Evolutionary conservation across 2,797 vertebrate genomes (phyloP).

Genomic region (Coilia nasus): DNA sequence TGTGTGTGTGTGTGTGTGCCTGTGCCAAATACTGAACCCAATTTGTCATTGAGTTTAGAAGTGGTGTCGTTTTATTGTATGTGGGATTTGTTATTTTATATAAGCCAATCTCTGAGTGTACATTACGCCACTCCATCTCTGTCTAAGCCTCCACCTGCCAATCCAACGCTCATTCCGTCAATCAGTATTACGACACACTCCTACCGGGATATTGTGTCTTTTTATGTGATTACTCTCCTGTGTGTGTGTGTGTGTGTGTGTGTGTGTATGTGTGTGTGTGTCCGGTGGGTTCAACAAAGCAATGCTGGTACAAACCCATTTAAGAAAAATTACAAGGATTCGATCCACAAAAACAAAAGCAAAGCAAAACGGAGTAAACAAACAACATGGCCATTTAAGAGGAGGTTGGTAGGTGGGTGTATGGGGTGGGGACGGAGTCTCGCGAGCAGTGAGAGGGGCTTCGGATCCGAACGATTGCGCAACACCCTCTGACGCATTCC

Average conservation of each 20-base stretch:
- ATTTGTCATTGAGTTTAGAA: neutral
- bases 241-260: neutral
- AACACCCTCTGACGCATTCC: neutral
- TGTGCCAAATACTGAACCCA: neutral
- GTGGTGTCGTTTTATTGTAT: too few species aligned
- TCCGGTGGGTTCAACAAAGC: neutral
- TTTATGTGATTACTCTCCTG: neutral
- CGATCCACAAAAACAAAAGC: neutral
- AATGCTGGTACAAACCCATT: neutral
- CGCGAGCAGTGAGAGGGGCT: neutral
- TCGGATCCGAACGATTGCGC: neutral
- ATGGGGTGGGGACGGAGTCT: neutral
- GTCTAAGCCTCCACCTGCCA: neutral
- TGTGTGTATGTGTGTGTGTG: constrained; percentile 13
- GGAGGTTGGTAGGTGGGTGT: too few species aligned
- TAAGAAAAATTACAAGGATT: neutral
- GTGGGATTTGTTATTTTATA: neutral
- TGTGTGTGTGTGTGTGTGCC: neutral
- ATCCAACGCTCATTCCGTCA: neutral
- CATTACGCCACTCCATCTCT: too few species aligned
- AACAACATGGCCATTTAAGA: neutral
- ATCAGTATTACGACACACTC: neutral
- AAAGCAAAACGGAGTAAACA: neutral
- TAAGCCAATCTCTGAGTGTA: neutral
- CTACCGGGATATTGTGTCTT: neutral